Conservation (phyloP, 2,113 vertebrate genomes). For the Cryptotis parvus region DNA sequence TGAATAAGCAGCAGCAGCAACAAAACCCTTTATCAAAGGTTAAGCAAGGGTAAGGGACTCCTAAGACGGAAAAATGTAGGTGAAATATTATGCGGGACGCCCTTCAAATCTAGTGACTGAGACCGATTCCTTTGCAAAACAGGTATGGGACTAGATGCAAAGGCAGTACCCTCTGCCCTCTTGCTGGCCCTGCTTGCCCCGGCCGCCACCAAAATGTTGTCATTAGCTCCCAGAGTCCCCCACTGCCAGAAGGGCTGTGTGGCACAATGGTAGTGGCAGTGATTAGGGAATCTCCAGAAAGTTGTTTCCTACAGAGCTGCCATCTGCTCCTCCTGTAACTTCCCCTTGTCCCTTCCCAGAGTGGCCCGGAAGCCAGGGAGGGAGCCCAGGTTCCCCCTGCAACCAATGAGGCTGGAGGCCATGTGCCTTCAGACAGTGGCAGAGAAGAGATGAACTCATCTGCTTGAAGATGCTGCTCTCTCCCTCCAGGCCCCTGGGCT, state of each 20-base stretch:
- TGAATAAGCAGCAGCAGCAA: background rate
- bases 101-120: background rate
- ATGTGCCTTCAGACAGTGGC: background rate
- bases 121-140: background rate
- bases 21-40: background rate
- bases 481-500: background rate
- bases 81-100: background rate
- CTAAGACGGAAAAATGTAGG: background rate
- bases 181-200: no score
- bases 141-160: background rate
- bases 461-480: background rate
- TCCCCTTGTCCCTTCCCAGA: background rate
- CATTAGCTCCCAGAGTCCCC: background rate
- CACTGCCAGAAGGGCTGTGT: background rate
- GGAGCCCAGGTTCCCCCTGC: no score
- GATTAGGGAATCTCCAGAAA: background rate
- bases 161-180: background rate
- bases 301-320: no score
- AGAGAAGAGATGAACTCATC: background rate
- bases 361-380: background rate
- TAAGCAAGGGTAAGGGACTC: background rate
- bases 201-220: no score
- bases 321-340: no score
- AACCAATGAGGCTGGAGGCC: background rate
- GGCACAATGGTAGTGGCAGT: background rate